Percentiles rank a stretch among this genome's conserved stretches.
Evolutionary conservation across 2,797 vertebrate genomes (phyloP).

Genomic region (Sternotherus odoratus): DNA sequence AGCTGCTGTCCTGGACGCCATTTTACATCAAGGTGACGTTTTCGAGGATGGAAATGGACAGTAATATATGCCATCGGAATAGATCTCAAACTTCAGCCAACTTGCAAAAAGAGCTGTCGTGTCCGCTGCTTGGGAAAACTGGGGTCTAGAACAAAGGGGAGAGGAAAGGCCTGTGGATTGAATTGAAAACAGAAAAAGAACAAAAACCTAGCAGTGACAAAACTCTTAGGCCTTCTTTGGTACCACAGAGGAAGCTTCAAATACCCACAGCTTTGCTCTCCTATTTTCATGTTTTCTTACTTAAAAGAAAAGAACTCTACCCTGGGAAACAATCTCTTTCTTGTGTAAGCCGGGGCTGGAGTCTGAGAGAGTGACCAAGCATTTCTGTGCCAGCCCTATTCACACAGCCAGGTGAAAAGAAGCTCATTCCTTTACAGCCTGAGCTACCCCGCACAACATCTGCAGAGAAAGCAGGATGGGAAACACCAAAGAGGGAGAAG

Average conservation of each 20-base stretch:
- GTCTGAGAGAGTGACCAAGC: conserved; percentile 34
- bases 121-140: conserved; percentile 68
- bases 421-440: conserved; percentile 53
- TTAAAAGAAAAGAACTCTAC: background rate
- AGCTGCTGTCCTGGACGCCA: background rate
- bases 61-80: background rate
- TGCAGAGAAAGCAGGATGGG: conserved; percentile 73
- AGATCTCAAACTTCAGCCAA: conserved; percentile 10
- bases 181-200: conserved; percentile 72
- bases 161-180: conserved; percentile 63
- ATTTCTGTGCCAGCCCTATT: conserved; percentile 55
- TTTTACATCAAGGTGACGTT: background rate
- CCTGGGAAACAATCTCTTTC: conserved; percentile 51
- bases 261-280: conserved; percentile 62
- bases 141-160: conserved; percentile 51
- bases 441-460: conserved; percentile 79
- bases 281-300: background rate
- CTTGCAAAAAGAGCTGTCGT: conserved; percentile 26
- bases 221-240: conserved; percentile 75
- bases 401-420: conserved; percentile 85
- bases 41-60: background rate
- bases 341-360: conserved; percentile 49
- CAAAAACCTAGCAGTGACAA: conserved; percentile 65
- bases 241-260: conserved; percentile 80
- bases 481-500: conserved; percentile 70